These are phyloP conservation scores for Tetropium fuscum DNA, from an alignment of 2,888 invertebrate genomes.

Conservation along the genomic window DNA sequence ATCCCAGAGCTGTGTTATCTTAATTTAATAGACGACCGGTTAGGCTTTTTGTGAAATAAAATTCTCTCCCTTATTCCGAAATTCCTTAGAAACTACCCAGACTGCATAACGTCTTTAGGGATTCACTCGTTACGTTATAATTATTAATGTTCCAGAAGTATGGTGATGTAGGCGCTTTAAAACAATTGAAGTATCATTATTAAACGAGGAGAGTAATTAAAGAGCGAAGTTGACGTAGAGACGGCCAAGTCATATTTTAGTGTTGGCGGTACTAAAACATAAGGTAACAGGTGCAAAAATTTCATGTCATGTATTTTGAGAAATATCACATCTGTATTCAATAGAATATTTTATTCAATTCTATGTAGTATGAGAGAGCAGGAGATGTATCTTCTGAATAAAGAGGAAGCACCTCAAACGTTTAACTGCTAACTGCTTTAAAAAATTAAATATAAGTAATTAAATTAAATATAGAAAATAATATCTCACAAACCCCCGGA, in stretches of 20 bases:
- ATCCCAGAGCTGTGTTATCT: neutral
- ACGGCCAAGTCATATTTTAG: conserved; percentile 11
- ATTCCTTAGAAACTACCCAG: conserved; percentile 22
- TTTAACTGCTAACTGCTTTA: too few relatives aligned
- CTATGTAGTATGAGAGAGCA: too few relatives aligned
- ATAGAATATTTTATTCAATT: too few relatives aligned
- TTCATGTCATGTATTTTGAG: too few relatives aligned
- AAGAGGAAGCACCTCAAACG: too few relatives aligned
- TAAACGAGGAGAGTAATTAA: conserved; percentile 29
- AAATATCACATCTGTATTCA: too few relatives aligned
- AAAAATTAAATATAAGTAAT: too few relatives aligned
- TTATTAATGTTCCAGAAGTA: conserved; percentile 43
- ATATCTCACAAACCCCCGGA: too few relatives aligned
- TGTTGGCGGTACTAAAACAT: conserved; percentile 9
- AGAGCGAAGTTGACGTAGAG: conserved; percentile 6
- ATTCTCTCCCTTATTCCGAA: conserved; percentile 7
- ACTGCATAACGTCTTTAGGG: conserved; percentile 7
- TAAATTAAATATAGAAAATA: too few relatives aligned
- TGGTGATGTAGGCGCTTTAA: conserved; percentile 41
- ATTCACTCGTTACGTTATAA: conserved; percentile 37
- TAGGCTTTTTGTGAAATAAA: conserved; percentile 9
- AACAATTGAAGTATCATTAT: conserved; percentile 43
- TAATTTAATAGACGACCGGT: conserved; percentile 1
- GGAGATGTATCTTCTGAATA: too few relatives aligned
- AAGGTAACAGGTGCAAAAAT: conserved; percentile 21